Conservation (phyloP, 2,888 invertebrate genomes). For the Caenorhabditis sp. region DNA sequence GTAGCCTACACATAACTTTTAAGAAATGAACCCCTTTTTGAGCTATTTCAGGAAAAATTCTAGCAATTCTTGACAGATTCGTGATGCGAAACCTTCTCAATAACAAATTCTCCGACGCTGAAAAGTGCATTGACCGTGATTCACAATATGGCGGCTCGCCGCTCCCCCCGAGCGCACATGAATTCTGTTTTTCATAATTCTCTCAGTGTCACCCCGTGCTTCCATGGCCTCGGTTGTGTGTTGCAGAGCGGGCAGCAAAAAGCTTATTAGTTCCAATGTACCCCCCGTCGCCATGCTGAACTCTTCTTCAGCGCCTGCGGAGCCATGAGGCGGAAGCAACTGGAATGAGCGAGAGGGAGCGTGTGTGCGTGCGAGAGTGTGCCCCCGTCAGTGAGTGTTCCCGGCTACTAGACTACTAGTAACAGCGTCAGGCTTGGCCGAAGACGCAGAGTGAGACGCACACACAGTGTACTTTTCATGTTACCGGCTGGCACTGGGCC, state of each 20-base stretch:
- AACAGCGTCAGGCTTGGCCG: constrained; percentile 3
- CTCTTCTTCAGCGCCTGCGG: neutral
- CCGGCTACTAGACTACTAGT: constrained; percentile 27
- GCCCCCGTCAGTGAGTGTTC: constrained; percentile 1
- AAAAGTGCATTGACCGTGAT: too few relatives aligned
- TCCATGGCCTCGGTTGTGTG: neutral
- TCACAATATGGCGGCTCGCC: too few relatives aligned
- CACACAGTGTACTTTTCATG: constrained; percentile 53
- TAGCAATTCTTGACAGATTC: too few relatives aligned
- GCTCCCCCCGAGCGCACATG: too few relatives aligned
- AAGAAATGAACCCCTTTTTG: too few relatives aligned
- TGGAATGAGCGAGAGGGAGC: too few relatives aligned
- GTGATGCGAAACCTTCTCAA: too few relatives aligned
- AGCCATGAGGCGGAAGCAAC: constrained; percentile 24
- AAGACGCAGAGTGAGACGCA: constrained; percentile 48
- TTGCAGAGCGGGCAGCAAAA: neutral
- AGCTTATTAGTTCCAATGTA: neutral
- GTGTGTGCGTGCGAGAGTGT: constrained; percentile 26
- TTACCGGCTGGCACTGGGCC: constrained; percentile 55
- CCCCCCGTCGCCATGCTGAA: neutral
- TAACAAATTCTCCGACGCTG: too few relatives aligned
- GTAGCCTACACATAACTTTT: too few relatives aligned
- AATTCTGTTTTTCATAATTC: too few relatives aligned
- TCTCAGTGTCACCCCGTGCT: too few relatives aligned
- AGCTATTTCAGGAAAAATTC: too few relatives aligned